Conservation (phyloP, 2,113 vertebrate genomes). For the Ciconia stormi region DNA sequence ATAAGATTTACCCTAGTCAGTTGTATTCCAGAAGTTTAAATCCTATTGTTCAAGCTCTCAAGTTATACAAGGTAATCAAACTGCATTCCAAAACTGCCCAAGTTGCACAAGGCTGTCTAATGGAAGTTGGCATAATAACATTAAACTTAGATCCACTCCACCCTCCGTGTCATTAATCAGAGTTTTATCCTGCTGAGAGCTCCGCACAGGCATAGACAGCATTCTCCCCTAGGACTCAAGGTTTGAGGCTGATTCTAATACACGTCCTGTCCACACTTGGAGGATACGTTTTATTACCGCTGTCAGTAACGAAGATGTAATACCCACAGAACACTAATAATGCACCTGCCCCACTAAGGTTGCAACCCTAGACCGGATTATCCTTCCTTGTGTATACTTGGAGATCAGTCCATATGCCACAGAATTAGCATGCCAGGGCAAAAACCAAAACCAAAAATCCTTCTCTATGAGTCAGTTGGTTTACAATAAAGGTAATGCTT, state of each 20-base stretch:
- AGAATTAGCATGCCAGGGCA: not conserved
- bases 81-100: not conserved
- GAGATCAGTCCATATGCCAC: not conserved
- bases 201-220: not conserved
- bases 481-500: not conserved
- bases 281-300: not conserved
- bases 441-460: not conserved
- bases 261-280: not conserved
- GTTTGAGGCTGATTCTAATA: not conserved
- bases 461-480: not conserved
- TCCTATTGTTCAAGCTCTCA: not conserved
- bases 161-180: not conserved
- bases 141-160: conserved; percentile 14
- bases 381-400: not conserved
- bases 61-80: not conserved
- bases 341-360: not conserved
- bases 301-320: not conserved
- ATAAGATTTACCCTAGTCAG: not conserved
- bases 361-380: not conserved
- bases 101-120: not conserved
- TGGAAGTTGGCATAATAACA: not conserved
- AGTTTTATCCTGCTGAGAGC: not conserved
- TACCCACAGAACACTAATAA: not conserved
- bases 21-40: conserved; percentile 8
- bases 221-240: not conserved